Percentiles rank a stretch among this genome's conserved stretches.
These are phyloP conservation scores for Alectura lathami DNA, from an alignment of 2,113 vertebrate species.

Conservation along the genomic window DNA sequence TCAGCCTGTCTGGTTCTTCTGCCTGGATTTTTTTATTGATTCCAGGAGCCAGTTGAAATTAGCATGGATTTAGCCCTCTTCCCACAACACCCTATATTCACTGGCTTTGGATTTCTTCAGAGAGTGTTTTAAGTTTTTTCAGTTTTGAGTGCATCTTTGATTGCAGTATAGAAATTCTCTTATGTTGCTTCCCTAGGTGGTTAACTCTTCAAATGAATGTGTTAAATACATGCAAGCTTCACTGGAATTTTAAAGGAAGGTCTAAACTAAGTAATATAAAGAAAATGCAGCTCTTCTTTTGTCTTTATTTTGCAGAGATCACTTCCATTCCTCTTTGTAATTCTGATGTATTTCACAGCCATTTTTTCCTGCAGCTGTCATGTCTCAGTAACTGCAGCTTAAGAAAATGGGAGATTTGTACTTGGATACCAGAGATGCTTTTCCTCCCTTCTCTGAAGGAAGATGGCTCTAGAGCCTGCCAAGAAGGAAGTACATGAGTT, in stretches of 20 bases:
- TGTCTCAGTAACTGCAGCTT: constrained; percentile 10
- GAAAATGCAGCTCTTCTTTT: neutral
- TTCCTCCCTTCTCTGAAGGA: constrained; percentile 19
- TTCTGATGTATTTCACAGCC: constrained; percentile 12
- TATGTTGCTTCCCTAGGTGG: neutral
- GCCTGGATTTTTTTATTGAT: neutral
- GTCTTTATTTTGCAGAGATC: neutral
- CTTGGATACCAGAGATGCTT: constrained; percentile 30
- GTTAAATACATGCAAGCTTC: neutral
- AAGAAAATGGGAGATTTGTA: constrained; percentile 21
- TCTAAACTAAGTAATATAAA: neutral
- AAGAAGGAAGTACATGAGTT: constrained; percentile 43
- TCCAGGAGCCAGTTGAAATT: neutral
- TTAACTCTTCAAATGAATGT: neutral
- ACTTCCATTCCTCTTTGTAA: constrained; percentile 4
- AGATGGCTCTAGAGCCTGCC: constrained; percentile 35
- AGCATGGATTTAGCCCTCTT: neutral
- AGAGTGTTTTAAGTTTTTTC: neutral
- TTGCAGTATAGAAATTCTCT: neutral
- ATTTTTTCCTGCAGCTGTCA: constrained; percentile 44
- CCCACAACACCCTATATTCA: neutral
- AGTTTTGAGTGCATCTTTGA: neutral
- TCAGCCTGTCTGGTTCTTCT: neutral
- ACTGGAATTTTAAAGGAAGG: neutral
- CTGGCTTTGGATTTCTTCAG: neutral